phyloP scores from a whole-genome alignment of 2,113 vertebrate species.

The Cottus gobio region DNA sequence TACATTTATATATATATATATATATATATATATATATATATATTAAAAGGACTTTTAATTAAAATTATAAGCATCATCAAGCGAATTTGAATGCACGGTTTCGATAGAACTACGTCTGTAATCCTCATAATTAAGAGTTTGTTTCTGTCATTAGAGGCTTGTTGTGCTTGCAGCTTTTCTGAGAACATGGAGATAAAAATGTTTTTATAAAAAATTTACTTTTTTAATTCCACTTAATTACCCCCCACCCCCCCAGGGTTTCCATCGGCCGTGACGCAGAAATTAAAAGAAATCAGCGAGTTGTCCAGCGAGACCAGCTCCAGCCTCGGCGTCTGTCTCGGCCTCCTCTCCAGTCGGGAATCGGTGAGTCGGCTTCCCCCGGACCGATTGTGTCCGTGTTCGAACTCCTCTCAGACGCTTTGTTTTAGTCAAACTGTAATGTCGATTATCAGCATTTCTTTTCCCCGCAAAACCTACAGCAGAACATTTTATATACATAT shows the following conservation, averaged over 20 bases:
- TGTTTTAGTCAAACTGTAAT: background rate
- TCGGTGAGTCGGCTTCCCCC: slow-evolving; percentile 82
- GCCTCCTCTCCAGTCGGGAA: slow-evolving; percentile 90
- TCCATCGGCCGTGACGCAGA: slow-evolving; percentile 83
- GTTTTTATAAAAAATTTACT: no score
- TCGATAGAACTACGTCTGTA: slow-evolving; percentile 7
- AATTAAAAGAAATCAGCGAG: slow-evolving; percentile 88
- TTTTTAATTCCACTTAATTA: background rate
- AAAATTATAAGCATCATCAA: slow-evolving; percentile 8
- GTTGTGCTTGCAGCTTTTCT: background rate
- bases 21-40: no score
- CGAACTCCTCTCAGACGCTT: background rate
- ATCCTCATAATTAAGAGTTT: slow-evolving; percentile 12
- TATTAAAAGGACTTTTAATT: background rate
- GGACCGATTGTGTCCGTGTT: background rate
- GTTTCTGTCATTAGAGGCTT: slow-evolving; percentile 9
- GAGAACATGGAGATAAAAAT: background rate
- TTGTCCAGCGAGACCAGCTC: slow-evolving; percentile 88
- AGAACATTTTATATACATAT: no score
- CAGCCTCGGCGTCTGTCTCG: slow-evolving; percentile 87
- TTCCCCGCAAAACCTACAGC: no score
- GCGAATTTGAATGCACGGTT: slow-evolving; percentile 6
- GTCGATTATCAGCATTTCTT: background rate
- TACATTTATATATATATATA: background rate
- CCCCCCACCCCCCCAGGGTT: slow-evolving; percentile 83